phyloP scores from a whole-genome alignment of 2,888 invertebrate genomes.

The Venusia cambrica region DNA sequence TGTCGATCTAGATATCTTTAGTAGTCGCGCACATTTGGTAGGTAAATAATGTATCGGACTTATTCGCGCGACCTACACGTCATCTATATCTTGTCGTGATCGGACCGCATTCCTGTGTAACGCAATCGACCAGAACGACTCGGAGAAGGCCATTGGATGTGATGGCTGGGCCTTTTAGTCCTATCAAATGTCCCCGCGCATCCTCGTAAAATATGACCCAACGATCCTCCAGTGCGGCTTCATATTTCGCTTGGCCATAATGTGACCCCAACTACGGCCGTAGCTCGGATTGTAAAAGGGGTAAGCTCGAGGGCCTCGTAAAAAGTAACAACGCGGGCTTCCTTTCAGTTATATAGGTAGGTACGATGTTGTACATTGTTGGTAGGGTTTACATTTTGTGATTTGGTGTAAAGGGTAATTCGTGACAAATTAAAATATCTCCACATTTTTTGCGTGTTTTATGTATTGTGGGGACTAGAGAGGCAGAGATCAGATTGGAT shows the following conservation, averaged over 20 bases:
- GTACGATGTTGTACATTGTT: not conserved
- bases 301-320: slow-evolving; percentile 4
- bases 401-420: no score
- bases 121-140: slow-evolving; percentile 53
- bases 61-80: slow-evolving; percentile 43
- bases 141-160: slow-evolving; percentile 48
- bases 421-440: no score
- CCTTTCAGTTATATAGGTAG: not conserved
- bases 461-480: no score
- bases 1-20: slow-evolving; percentile 37
- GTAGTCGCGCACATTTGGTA: slow-evolving; percentile 30
- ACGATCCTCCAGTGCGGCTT: slow-evolving; percentile 8
- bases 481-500: no score
- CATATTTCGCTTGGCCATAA: no score
- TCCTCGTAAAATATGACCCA: slow-evolving; percentile 10
- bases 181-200: slow-evolving; percentile 13
- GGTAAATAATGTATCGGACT: slow-evolving; percentile 31
- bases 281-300: slow-evolving; percentile 8
- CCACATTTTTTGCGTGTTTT: no score
- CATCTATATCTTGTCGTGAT: slow-evolving; percentile 58
- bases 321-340: slow-evolving; percentile 12
- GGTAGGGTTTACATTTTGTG: not conserved
- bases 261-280: no score
- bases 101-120: slow-evolving; percentile 60
- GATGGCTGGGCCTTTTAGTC: slow-evolving; percentile 16